Evolutionary conservation across 2,113 vertebrate species (phyloP).

Genomic region (Arvicanthis niloticus): DNA sequence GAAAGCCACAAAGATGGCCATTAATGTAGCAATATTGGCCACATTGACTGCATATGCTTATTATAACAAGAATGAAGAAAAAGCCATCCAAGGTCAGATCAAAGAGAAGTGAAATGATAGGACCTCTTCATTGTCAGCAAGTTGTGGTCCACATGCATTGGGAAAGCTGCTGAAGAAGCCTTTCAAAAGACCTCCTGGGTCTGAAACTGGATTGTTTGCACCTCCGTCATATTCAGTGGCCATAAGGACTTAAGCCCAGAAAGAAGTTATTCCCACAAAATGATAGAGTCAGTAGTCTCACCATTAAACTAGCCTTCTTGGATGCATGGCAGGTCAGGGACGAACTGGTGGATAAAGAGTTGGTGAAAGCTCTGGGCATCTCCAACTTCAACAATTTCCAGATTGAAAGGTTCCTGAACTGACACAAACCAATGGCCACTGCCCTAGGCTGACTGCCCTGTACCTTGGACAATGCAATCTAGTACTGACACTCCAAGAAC

Average conservation of each 20-base stretch:
- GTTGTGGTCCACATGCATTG: background rate
- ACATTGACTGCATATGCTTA: background rate
- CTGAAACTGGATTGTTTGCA: background rate
- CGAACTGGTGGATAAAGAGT: background rate
- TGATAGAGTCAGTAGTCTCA: constrained; percentile 80
- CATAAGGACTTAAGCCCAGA: constrained; percentile 85
- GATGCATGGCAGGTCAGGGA: constrained; percentile 91
- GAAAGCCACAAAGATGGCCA: background rate
- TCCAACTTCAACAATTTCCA: background rate
- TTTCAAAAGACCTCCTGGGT: background rate
- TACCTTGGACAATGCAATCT: constrained; percentile 58
- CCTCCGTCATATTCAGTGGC: background rate
- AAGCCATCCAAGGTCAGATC: background rate
- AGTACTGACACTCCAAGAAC: constrained; percentile 91
- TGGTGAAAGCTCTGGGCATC: too few relatives aligned
- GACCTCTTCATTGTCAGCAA: background rate
- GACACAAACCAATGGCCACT: background rate
- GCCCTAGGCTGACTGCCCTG: constrained; percentile 84
- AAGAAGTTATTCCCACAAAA: constrained; percentile 86
- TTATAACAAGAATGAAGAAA: background rate
- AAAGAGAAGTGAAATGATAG: background rate
- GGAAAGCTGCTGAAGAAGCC: background rate
- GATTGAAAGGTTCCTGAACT: background rate
- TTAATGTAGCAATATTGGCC: background rate
- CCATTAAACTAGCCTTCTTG: constrained; percentile 83